These are phyloP conservation scores for Pyrrhosoma nymphula DNA, from an alignment of 2,888 invertebrate species.

Conservation along the genomic window DNA sequence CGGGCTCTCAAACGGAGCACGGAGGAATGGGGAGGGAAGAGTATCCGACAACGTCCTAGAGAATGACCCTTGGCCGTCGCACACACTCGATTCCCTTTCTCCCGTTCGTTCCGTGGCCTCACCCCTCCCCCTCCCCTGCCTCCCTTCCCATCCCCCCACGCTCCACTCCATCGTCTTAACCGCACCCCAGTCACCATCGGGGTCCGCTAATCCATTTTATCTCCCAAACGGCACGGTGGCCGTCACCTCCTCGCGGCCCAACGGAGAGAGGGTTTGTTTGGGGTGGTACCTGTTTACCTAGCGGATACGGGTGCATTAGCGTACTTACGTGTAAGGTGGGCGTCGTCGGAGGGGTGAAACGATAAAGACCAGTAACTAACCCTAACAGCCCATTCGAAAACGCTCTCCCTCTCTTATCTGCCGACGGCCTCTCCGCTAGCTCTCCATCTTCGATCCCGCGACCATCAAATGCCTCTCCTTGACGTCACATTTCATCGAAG, in stretches of 20 bases:
- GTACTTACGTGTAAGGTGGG: neutral
- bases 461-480: neutral
- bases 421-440: neutral
- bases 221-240: slow-evolving; percentile 28
- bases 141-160: neutral
- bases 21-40: neutral
- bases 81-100: neutral
- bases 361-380: neutral
- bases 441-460: neutral
- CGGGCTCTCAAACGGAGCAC: neutral
- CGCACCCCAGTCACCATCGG: slow-evolving; percentile 47
- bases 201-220: slow-evolving; percentile 7
- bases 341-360: neutral
- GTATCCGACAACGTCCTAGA: neutral
- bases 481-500: too few relatives aligned
- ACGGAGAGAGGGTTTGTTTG: slow-evolving; percentile 49
- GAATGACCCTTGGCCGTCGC: neutral
- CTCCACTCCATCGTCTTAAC: neutral
- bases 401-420: neutral
- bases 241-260: slow-evolving; percentile 2
- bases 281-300: slow-evolving; percentile 32
- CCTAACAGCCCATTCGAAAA: neutral
- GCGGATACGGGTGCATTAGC: neutral
- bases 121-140: neutral
- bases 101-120: neutral